These are phyloP conservation scores for Ammodramus savannarum DNA, from an alignment of 2,113 vertebrate genomes.

Conservation along the genomic window DNA sequence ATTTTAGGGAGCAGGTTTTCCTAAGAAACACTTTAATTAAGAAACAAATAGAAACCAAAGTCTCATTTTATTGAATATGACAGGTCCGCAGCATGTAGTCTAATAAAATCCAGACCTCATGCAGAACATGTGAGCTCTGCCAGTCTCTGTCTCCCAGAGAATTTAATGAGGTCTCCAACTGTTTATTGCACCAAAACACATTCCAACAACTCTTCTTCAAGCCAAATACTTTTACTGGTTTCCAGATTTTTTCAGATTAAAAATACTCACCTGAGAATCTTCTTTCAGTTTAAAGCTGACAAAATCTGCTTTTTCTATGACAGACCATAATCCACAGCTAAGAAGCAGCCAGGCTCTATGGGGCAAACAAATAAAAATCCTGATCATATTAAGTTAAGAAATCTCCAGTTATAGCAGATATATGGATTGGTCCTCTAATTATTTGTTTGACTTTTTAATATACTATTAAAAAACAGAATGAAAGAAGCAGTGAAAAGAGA, in stretches of 20 bases:
- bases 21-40: neutral
- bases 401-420: neutral
- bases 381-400: neutral
- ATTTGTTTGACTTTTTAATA: rapidly evolving
- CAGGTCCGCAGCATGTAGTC: neutral
- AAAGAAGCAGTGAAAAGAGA: neutral
- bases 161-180: neutral
- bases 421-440: neutral
- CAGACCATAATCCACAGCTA: neutral
- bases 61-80: neutral
- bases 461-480: neutral
- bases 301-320: neutral
- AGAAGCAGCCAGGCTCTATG: neutral
- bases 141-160: neutral
- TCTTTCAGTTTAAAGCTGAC: neutral
- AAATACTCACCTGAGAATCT: neutral
- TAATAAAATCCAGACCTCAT: neutral
- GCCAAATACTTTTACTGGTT: neutral
- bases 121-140: neutral
- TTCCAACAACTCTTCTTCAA: neutral
- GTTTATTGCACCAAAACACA: neutral
- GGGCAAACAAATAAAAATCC: neutral
- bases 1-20: neutral
- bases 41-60: neutral
- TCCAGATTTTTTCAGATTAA: neutral